phyloP scores from a whole-genome alignment of 2,888 invertebrate species.

The Ophonus ardosiacus region DNA sequence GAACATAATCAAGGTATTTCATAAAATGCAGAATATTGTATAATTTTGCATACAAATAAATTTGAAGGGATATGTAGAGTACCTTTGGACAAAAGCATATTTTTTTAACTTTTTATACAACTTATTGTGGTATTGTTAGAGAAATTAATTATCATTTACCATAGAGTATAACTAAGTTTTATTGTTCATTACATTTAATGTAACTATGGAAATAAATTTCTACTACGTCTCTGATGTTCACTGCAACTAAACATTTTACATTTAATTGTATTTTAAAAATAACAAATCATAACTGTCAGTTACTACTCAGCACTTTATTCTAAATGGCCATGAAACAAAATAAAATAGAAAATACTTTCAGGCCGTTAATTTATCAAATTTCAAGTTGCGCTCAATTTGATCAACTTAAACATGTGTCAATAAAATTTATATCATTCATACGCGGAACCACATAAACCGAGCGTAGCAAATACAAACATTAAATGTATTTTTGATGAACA shows the following conservation, averaged over 20 bases:
- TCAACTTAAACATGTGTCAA: slow-evolving; percentile 13
- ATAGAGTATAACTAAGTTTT: not conserved
- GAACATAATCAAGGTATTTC: too few species aligned
- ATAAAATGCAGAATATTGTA: too few species aligned
- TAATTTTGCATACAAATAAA: too few species aligned
- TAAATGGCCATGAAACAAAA: slow-evolving; percentile 32
- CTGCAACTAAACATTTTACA: not conserved
- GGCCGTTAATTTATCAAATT: not conserved
- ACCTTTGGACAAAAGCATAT: too few species aligned
- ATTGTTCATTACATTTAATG: not conserved
- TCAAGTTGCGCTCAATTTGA: not conserved
- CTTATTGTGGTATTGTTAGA: not conserved
- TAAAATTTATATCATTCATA: slow-evolving; percentile 19
- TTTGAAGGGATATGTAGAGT: too few species aligned
- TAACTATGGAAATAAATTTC: not conserved
- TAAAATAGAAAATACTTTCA: slow-evolving; percentile 31
- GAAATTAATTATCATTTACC: not conserved
- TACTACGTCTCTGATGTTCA: too few species aligned
- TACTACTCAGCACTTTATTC: slow-evolving; percentile 15
- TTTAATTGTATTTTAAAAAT: slow-evolving; percentile 8
- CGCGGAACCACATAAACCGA: not conserved
- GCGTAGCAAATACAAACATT: not conserved
- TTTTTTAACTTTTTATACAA: too few species aligned
- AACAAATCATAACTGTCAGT: slow-evolving; percentile 17
- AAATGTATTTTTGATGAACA: slow-evolving; percentile 27